Base-by-base conservation (phyloP, 2,797 vertebrate species). In the Notolepis coatsorum region DNA sequence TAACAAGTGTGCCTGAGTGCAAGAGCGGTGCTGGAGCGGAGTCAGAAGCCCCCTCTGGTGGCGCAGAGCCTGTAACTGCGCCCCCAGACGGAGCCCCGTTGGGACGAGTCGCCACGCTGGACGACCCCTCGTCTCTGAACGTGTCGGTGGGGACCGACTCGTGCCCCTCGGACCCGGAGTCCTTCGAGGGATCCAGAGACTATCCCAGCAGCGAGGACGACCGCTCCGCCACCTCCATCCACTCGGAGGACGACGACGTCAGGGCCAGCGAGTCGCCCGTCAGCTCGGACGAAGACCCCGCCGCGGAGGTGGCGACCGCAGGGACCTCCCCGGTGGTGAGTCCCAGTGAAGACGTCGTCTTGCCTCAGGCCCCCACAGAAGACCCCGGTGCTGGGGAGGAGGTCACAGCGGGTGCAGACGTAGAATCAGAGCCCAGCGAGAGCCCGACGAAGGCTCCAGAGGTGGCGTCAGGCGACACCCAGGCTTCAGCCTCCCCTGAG, bases 1-100 rank as follows among this genome's bases (percentile, higher is more conserved):
- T n/a, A n/a, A n/a, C n/a, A n/a, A 24, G 18, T 38, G 18, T 20
- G 1, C 20, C 17, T 21, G 42, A 35, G 20, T 24, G 17, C 39
- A 25, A 5, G 7, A 0, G 9, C 31, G 6, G n/a, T 38, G 27
- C 74, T 28, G 55, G 53, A 5, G 18, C 4, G 27, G 2, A 64
- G 47, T 0, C 2, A 3, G 57, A 28, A 46, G 64, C 69, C 0
- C 81, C 80, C 38, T 51, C 84, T 79, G 5, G 61, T 84, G 85
- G 70, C 5, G 47, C 61, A 41, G 43, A 7, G 2, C 9, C 30
- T 9, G 63, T 1, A 61, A 6, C 18, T 8, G 5, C 54, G 25
- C 9, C 49, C 20, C 27, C 3, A 63, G 54, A 55, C 2, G 0
- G 24, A 7, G 18, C n/a, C 21, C 10, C 2, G 39, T 47, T 1